Percentiles rank a stretch among this genome's conserved stretches.
Conservation (phyloP, 2,888 invertebrate species). For the Operophtera brumata region DNA sequence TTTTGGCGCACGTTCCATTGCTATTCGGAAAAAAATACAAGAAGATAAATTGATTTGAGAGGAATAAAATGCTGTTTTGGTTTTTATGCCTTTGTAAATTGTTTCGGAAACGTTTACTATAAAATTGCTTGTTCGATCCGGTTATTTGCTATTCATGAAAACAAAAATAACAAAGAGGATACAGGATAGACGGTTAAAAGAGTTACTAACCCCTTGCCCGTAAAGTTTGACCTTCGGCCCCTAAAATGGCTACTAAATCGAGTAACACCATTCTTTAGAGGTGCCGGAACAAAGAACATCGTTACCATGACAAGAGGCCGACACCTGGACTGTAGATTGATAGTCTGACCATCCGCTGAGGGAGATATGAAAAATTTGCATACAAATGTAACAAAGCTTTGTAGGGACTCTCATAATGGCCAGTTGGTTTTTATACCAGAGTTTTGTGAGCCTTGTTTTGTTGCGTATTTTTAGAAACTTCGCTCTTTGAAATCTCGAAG, state of each 20-base stretch:
- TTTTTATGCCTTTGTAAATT: constrained; percentile 2
- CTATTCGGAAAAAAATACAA: constrained; percentile 22
- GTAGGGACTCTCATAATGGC: constrained; percentile 47
- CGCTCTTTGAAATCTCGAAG: constrained; percentile 4
- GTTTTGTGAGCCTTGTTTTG: constrained; percentile 24
- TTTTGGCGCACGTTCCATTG: constrained; percentile 29
- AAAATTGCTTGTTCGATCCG: neutral
- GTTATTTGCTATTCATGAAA: neutral
- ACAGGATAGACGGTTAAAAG: constrained; percentile 6
- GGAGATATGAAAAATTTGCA: constrained; percentile 67
- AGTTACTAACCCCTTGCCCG: constrained; percentile 12
- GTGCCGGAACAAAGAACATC: constrained; percentile 41
- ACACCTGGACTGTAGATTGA: constrained; percentile 63
- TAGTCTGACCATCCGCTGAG: constrained; percentile 47
- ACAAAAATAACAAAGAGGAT: neutral
- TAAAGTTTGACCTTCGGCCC: constrained; percentile 23
- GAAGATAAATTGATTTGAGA: constrained; percentile 23
- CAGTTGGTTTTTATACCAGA: constrained; percentile 40
- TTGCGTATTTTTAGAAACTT: constrained; percentile 24
- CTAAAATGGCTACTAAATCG: constrained; percentile 28
- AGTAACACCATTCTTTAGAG: constrained; percentile 27
- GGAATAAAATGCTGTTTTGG: constrained; percentile 7
- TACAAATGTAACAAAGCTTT: constrained; percentile 57
- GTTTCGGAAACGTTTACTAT: neutral
- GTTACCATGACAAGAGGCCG: constrained; percentile 54